Percentiles rank a stretch among this genome's conserved stretches.
These are phyloP conservation scores for Oryzias melastigma DNA, from an alignment of 2,113 vertebrate genomes.

Conservation along the genomic window DNA sequence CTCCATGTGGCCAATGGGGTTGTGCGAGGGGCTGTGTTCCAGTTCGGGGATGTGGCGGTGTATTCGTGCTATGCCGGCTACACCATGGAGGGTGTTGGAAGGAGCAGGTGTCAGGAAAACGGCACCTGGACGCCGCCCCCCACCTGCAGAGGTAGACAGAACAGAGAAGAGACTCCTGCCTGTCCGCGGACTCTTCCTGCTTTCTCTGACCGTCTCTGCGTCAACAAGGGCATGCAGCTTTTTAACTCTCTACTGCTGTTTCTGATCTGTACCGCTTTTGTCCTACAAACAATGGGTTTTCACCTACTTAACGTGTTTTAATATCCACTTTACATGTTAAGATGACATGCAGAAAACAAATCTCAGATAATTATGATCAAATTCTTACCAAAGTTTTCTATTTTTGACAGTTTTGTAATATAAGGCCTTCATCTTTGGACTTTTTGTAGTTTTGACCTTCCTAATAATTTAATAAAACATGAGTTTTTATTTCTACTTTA, in stretches of 20 bases:
- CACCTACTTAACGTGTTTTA: too few relatives aligned
- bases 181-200: constrained; percentile 22
- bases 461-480: too few relatives aligned
- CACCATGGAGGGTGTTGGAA: constrained; percentile 86
- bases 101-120: constrained; percentile 91
- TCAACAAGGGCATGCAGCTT: constrained; percentile 6
- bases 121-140: constrained; percentile 92
- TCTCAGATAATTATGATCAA: too few relatives aligned
- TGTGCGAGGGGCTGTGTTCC: constrained; percentile 86
- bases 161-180: constrained; percentile 9
- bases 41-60: constrained; percentile 89
- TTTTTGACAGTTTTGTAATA: too few relatives aligned
- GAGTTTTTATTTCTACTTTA: too few relatives aligned
- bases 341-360: too few relatives aligned
- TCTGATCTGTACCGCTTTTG: not conserved
- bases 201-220: constrained; percentile 19
- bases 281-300: too few relatives aligned
- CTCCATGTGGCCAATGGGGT: constrained; percentile 86
- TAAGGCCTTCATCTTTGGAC: too few relatives aligned
- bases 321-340: too few relatives aligned
- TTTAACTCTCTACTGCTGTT: constrained; percentile 2
- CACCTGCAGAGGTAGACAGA: constrained; percentile 87
- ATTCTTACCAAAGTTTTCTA: too few relatives aligned
- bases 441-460: too few relatives aligned
- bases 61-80: constrained; percentile 96